Evolutionary conservation across 2,113 vertebrate genomes (phyloP), one percentile per base, ranked within the genome.

Genomic region (Rhodinocichla rosea): DNA sequence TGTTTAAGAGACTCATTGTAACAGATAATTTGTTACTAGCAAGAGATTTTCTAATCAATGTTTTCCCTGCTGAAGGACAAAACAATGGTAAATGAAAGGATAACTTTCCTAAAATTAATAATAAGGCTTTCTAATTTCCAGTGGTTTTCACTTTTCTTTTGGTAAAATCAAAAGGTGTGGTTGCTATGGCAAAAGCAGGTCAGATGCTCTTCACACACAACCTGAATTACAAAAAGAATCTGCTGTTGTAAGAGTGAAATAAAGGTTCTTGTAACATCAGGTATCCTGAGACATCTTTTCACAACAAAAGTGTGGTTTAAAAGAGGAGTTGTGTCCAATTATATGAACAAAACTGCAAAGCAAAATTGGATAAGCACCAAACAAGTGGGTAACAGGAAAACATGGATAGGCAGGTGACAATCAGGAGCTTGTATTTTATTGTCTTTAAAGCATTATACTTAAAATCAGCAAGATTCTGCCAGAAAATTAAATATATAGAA

Each of bases 111-210:
- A 62, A 93, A 90, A 92, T 92, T 60, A 93, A 64, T 71, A 91
- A 94, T 83, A 47, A 83, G 47, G 37, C n/a, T 55, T 83, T 62
- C 83, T 39, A 4, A 73, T 80, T 80, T 77, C 37, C 67, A 92
- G 37, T 5, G 18, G 13, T 49, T 93, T 82, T 93, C 30, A 20
- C 47, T 65, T 73, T 88, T 45, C 45, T 49, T 83, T 69, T 26
- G 75, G 47, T 53, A 50, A 78, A 94, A 95, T 78, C 59, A 78
- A 89, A 87, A 86, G 40, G 53, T 37, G 59, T 57, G 63, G 90
- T 92, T 95, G 85, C 85, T 80, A 90, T 77, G 63, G 90, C 59
- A 94, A 80, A 76, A 88, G 63, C 30, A 90, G 83, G 88, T 39
- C 75, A 35, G 57, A 71, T 45, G 33, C 50, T 92, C 75, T 42